phyloP scores from a whole-genome alignment of 2,888 invertebrate genomes.

The Ariolimax columbianus region DNA sequence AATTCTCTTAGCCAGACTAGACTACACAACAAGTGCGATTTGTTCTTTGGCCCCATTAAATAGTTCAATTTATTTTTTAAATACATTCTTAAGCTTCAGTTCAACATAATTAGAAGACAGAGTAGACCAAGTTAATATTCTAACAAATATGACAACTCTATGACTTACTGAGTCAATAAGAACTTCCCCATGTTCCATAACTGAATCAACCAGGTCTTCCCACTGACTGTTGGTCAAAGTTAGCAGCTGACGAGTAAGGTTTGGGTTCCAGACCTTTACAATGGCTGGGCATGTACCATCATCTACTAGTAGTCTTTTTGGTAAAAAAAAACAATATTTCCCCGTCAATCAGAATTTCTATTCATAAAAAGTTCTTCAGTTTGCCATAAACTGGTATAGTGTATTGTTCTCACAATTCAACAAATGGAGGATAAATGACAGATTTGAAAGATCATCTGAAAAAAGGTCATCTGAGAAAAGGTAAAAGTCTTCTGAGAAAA shows the following conservation, averaged over 20 bases:
- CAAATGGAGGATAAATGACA: too few relatives aligned
- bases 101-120: too few relatives aligned
- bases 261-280: slow-evolving; percentile 30
- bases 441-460: background rate
- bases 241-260: slow-evolving; percentile 26
- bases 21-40: too few relatives aligned
- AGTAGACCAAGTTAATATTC: background rate
- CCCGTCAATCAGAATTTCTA: background rate
- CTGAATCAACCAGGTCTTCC: slow-evolving; percentile 34
- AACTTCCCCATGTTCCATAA: slow-evolving; percentile 27
- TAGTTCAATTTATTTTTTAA: too few relatives aligned
- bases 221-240: slow-evolving; percentile 40
- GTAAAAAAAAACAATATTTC: background rate
- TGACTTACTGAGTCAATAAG: slow-evolving; percentile 3
- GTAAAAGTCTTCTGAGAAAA: too few relatives aligned
- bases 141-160: background rate
- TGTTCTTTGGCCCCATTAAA: too few relatives aligned
- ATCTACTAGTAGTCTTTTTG: slow-evolving; percentile 26
- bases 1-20: too few relatives aligned
- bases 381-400: too few relatives aligned
- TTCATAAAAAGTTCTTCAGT: background rate
- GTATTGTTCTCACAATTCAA: too few relatives aligned
- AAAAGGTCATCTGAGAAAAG: too few relatives aligned
- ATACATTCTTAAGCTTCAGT: too few relatives aligned
- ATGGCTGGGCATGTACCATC: slow-evolving; percentile 42